Evolutionary conservation across 2,113 vertebrate species (phyloP), one percentile per base, ranked within the genome.

Genomic region (Caranx ignobilis): DNA sequence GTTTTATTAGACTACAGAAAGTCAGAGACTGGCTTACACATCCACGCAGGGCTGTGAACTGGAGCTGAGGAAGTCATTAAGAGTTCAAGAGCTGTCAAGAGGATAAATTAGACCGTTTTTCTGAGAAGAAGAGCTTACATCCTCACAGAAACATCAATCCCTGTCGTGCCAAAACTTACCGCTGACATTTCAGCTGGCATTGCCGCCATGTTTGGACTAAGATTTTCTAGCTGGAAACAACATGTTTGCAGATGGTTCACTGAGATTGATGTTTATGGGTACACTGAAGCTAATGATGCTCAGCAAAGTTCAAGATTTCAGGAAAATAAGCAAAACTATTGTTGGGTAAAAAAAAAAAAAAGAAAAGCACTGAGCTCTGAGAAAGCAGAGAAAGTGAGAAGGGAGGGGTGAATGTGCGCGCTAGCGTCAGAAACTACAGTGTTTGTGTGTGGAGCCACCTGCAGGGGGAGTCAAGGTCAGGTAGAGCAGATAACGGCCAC

Each of bases 1-100:
- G 87, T 92, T 95, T 95, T 94, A 95, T 94, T 94, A 88, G 87
- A 88, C 74, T 76, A 78, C 86, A 86, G 82, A 77, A 92, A 90
- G 74, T 79, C 76, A 67, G 71, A 59, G 84, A 76, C n/a, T 26
- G n/a, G 62, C 68, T 84, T 83, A 11, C 67, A 35, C 32, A 47
- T 57, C 60, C 71, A 61, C 31, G 26, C 62, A 66, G 77, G 75
- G 70, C 61, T 6, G 34, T 79, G 88, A 79, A 81, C 84, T 72
- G 50, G 66, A 83, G 81, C 75, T 62, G 81, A 82, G 80, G 55
- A 75, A 87, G 81, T 88, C 88, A 88, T 90, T 87, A 87, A 47
- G 85, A 90, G 73, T 86, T 89, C 67, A 88, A 85, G 82, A 79
- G 84, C 77, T 82, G 79, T 75, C 85, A 19, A 79, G 87, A 88